phyloP scores from a whole-genome alignment of 2,888 invertebrate genomes.

The Zelleria hepariella region DNA sequence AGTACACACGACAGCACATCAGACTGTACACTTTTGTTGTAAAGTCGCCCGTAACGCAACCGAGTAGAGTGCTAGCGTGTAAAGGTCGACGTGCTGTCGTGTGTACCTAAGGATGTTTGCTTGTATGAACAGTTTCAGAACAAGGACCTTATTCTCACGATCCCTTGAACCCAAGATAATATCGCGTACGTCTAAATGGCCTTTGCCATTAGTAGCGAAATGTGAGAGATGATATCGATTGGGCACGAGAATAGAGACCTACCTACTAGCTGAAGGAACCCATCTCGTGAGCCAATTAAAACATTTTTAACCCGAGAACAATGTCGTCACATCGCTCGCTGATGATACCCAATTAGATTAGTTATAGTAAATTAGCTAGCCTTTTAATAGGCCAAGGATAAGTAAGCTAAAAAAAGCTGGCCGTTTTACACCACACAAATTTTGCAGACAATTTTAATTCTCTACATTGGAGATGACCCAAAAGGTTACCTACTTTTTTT shows the following conservation, averaged over 20 bases:
- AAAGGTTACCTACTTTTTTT: too few species aligned
- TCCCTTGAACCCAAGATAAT: background rate
- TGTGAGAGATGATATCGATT: background rate
- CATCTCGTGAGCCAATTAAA: background rate
- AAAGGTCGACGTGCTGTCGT: too few species aligned
- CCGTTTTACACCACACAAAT: too few species aligned
- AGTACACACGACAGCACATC: too few species aligned
- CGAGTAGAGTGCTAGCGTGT: too few species aligned
- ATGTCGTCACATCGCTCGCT: background rate
- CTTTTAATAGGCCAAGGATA: background rate
- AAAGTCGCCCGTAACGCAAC: too few species aligned
- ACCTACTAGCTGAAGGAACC: too few species aligned
- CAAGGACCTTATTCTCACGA: background rate
- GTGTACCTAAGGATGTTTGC: too few species aligned
- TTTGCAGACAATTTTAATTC: too few species aligned
- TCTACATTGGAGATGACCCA: too few species aligned
- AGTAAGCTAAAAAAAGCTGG: background rate
- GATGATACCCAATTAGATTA: background rate
- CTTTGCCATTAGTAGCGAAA: background rate
- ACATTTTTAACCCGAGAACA: too few species aligned
- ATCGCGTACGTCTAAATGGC: background rate
- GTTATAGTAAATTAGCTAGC: background rate
- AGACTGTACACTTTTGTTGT: too few species aligned
- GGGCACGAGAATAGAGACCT: background rate
- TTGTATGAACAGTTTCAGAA: background rate